Evolutionary conservation across 2,113 vertebrate genomes (phyloP).

Genomic region (Hypocryptadius cinnamomeus): DNA sequence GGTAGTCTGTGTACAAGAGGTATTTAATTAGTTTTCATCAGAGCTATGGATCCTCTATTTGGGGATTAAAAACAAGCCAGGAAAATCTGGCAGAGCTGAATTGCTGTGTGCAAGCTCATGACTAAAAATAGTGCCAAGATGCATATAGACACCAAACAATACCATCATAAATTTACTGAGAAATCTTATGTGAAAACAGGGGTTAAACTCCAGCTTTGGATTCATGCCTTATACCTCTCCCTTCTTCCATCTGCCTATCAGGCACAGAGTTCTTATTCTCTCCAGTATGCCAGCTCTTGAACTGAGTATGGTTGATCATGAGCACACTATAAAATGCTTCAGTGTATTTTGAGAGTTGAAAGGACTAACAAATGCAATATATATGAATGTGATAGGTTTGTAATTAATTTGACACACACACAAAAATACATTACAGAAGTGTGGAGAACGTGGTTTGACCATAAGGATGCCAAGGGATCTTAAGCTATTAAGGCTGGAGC

Average conservation of each 20-base stretch:
- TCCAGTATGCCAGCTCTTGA: background rate
- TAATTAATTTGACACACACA: constrained; percentile 14
- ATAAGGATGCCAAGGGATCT: background rate
- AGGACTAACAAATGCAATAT: constrained; percentile 18
- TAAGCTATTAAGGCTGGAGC: constrained; percentile 21
- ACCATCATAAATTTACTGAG: background rate
- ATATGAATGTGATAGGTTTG: background rate
- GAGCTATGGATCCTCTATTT: background rate
- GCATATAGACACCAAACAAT: background rate
- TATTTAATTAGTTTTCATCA: constrained; percentile 14
- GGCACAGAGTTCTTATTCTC: background rate
- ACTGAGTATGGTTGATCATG: background rate
- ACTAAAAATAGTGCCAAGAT: background rate
- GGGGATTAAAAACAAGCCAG: background rate
- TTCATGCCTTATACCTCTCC: background rate
- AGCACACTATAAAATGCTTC: background rate
- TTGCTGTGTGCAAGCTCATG: background rate
- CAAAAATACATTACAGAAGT: background rate
- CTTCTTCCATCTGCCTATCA: background rate
- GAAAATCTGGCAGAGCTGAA: background rate
- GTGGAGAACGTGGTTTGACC: background rate
- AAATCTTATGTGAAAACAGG: background rate
- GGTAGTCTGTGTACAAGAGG: background rate
- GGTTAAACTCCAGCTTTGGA: background rate
- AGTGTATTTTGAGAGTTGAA: constrained; percentile 44